These are phyloP conservation scores for Podarcis cretensis DNA, from an alignment of 2,113 vertebrate genomes.

Conservation along the genomic window DNA sequence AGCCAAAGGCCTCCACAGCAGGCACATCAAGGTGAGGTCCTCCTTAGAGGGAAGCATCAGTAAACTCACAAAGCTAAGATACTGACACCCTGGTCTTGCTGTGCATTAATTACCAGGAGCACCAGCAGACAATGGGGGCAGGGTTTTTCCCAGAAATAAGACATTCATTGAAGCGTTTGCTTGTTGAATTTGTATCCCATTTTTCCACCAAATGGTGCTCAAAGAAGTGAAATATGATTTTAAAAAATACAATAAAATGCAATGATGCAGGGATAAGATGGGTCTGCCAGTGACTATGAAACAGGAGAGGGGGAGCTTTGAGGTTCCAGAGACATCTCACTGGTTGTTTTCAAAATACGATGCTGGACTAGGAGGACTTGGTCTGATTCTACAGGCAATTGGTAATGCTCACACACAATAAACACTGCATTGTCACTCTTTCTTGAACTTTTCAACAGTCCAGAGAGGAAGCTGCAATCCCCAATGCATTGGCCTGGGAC, in stretches of 20 bases:
- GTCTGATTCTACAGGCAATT: neutral
- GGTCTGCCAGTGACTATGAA: neutral
- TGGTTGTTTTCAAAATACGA: neutral
- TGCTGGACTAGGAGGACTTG: neutral
- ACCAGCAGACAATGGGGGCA: neutral
- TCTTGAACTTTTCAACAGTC: neutral
- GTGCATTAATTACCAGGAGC: neutral
- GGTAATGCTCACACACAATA: neutral
- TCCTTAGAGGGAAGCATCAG: neutral
- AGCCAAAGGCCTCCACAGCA: slow-evolving; percentile 82
- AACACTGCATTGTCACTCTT: too few relatives aligned
- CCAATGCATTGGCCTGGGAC: neutral
- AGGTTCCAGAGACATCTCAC: neutral
- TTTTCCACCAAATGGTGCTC: too few relatives aligned
- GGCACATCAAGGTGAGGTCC: slow-evolving; percentile 87
- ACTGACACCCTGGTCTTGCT: neutral
- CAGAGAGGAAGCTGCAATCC: neutral
- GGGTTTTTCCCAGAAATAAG: neutral
- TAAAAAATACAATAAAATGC: too few relatives aligned
- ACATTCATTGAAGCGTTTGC: neutral
- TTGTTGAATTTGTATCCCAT: too few relatives aligned
- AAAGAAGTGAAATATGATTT: too few relatives aligned
- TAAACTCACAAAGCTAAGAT: neutral
- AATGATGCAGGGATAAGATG: neutral
- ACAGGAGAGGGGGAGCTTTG: neutral